Evolutionary conservation across 2,113 vertebrate genomes (phyloP).

Genomic region (Micromys minutus): DNA sequence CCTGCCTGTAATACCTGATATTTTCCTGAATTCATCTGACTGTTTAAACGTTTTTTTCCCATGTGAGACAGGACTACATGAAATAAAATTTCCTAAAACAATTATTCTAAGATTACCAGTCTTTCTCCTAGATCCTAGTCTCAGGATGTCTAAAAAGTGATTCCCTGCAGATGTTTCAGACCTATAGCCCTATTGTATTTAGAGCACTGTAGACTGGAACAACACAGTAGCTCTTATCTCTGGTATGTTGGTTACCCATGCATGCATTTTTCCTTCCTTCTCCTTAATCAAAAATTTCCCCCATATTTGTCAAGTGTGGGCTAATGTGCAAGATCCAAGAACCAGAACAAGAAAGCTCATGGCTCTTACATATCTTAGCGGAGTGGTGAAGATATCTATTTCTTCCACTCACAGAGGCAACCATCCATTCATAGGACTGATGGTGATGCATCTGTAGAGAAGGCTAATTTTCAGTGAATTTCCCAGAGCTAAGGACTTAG

Average conservation of each 20-base stretch:
- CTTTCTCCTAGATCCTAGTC: background rate
- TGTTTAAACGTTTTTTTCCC: background rate
- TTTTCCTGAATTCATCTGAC: background rate
- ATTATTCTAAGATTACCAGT: background rate
- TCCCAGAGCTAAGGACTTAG: background rate
- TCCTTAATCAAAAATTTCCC: background rate
- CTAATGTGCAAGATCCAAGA: background rate
- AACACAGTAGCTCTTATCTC: background rate
- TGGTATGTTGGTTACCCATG: background rate
- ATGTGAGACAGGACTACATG: background rate
- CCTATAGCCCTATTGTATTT: background rate
- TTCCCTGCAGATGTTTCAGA: background rate
- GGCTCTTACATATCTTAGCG: background rate
- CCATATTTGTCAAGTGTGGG: background rate
- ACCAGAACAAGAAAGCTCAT: background rate
- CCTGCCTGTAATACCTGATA: background rate
- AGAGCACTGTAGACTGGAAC: background rate
- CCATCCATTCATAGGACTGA: background rate
- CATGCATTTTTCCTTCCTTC: too few relatives aligned
- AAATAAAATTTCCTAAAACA: background rate
- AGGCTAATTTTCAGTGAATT: background rate
- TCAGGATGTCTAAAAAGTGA: background rate
- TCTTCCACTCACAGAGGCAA: background rate
- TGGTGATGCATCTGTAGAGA: background rate
- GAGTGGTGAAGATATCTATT: accelerated